Percentiles rank a stretch among this genome's conserved stretches.
Evolutionary conservation across 1,140 invertebrate species (phyloP).

Genomic region (Protaetia brevitarsis): DNA sequence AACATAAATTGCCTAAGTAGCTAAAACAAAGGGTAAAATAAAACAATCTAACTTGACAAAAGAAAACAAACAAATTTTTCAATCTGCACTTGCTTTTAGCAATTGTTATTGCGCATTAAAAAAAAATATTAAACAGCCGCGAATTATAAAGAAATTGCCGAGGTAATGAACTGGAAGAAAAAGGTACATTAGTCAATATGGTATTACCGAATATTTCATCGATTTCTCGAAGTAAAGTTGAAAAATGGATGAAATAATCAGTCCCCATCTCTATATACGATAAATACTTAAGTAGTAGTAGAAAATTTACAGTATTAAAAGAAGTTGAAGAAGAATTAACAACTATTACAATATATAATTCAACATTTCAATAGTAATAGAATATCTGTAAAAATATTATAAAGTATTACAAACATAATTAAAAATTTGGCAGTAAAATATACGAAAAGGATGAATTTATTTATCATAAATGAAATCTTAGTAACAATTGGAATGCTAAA

Average conservation of each 20-base stretch:
- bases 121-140: background rate
- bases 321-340: background rate
- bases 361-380: background rate
- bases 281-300: background rate
- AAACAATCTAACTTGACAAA: background rate
- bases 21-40: slow-evolving; percentile 23
- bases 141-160: background rate
- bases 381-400: slow-evolving; percentile 1
- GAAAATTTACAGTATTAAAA: background rate
- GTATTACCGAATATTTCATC: slow-evolving; percentile 1
- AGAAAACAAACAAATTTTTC: slow-evolving; percentile 14
- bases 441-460: background rate
- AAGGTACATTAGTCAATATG: slow-evolving; percentile 35
- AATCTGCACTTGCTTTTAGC: background rate
- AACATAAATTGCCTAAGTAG: slow-evolving; percentile 45
- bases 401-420: slow-evolving; percentile 11
- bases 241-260: slow-evolving; percentile 23
- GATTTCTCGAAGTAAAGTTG: slow-evolving; percentile 29
- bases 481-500: slow-evolving; percentile 31
- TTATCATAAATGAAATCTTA: slow-evolving; percentile 1
- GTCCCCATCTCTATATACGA: background rate
- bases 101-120: background rate
- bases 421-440: slow-evolving; percentile 13
- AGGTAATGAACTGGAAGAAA: slow-evolving; percentile 27
- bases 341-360: background rate